A percentile compares a stretch with the other conserved stretches of the same genome.
phyloP scores from a whole-genome alignment of 2,888 invertebrate genomes.

The Polymixis lichenea region DNA sequence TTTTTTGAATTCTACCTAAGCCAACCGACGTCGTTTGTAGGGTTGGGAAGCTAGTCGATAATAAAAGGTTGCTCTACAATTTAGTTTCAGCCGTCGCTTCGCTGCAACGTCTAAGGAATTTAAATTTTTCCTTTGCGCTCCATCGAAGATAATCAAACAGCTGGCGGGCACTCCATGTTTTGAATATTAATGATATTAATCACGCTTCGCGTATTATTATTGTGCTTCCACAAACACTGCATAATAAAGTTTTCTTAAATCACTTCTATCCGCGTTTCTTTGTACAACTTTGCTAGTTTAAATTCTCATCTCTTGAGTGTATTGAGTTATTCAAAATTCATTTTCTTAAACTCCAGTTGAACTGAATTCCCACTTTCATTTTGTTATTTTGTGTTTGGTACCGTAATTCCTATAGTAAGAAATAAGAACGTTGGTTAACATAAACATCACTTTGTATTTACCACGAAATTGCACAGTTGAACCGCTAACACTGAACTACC shows the following conservation, averaged over 20 bases:
- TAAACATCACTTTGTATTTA: conserved; percentile 68
- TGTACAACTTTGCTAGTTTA: conserved; percentile 43
- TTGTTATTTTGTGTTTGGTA: conserved; percentile 27
- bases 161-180: conserved; percentile 78
- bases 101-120: conserved; percentile 77
- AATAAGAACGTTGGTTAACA: conserved; percentile 44
- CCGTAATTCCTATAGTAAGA: conserved; percentile 26
- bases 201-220: conserved; percentile 72
- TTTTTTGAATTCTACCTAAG: conserved; percentile 26
- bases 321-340: conserved; percentile 45
- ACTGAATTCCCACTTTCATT: conserved; percentile 22
- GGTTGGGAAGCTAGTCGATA: conserved; percentile 64
- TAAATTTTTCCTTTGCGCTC: conserved; percentile 78
- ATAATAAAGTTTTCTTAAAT: conserved; percentile 42
- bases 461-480: conserved; percentile 70
- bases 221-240: conserved; percentile 47
- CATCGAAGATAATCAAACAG: conserved; percentile 83
- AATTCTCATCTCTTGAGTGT: conserved; percentile 46
- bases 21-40: conserved; percentile 42
- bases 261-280: conserved; percentile 27
- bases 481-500: conserved; percentile 71
- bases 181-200: conserved; percentile 82
- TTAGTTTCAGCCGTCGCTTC: conserved; percentile 71
- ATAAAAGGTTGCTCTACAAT: conserved; percentile 75
- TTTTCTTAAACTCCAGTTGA: conserved; percentile 35